phyloP scores from a whole-genome alignment of 2,113 vertebrate genomes.

The Daubentonia madagascariensis region DNA sequence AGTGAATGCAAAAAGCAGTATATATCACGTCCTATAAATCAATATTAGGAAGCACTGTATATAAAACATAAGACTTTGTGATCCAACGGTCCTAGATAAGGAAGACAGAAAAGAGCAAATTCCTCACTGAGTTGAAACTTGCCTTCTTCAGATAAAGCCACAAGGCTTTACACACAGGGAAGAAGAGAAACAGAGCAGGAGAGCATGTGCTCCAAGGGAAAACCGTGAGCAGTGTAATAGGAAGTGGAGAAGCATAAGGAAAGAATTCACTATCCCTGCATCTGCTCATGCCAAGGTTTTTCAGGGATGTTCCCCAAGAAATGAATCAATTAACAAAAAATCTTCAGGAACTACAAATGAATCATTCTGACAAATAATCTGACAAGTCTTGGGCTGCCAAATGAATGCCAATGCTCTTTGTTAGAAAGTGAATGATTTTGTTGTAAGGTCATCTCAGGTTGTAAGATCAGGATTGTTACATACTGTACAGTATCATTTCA shows the following conservation, averaged over 20 bases:
- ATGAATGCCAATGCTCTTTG: not conserved
- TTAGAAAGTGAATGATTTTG: not conserved
- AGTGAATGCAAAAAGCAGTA: not conserved
- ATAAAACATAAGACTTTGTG: not conserved
- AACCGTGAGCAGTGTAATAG: not conserved
- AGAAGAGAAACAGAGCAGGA: not conserved
- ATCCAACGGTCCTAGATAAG: not conserved
- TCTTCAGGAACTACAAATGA: not conserved
- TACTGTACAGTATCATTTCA: not conserved
- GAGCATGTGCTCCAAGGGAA: not conserved
- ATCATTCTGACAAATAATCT: not conserved
- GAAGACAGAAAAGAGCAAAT: not conserved
- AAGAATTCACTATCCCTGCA: not conserved
- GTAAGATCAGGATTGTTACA: slow-evolving; percentile 31
- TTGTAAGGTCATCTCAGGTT: not conserved
- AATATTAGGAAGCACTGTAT: not conserved
- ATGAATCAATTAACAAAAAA: not conserved
- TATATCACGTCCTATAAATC: not conserved
- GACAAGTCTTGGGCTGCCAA: not conserved
- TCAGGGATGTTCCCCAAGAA: not conserved
- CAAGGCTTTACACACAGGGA: not conserved
- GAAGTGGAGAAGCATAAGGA: not conserved
- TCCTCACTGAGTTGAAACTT: not conserved
- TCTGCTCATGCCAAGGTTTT: not conserved
- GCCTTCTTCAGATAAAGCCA: not conserved